phyloP scores from a whole-genome alignment of 1,140 invertebrate genomes.

The Drosophila setifemur region DNA sequence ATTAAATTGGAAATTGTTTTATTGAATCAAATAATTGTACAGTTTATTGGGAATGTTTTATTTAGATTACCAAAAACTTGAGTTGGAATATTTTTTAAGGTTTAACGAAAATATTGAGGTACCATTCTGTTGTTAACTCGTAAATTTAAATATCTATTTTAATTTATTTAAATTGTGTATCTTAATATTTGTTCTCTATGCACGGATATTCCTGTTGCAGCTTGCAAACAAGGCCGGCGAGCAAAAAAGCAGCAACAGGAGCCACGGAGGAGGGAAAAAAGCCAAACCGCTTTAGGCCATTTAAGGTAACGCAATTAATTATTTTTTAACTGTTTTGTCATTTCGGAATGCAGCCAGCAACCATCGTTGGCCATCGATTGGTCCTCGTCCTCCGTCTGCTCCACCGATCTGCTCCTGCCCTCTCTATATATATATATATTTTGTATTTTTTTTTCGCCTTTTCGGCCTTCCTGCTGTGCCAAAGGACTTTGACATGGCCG shows the following conservation, averaged over 20 bases:
- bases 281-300: conserved; percentile 78
- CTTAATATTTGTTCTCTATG: neutral
- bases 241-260: conserved; percentile 23
- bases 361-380: conserved; percentile 75
- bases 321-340: conserved; percentile 83
- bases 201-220: conserved; percentile 43
- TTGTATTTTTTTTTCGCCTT: conserved; percentile 6
- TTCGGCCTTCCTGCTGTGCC: conserved; percentile 41
- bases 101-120: too few species aligned
- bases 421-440: too few species aligned
- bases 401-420: too few species aligned
- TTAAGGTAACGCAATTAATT: conserved; percentile 82
- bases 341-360: conserved; percentile 76
- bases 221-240: conserved; percentile 56
- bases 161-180: neutral
- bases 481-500: conserved; percentile 77
- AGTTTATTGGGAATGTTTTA: too few species aligned
- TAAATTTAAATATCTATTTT: neutral
- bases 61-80: too few species aligned
- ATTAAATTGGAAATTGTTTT: too few species aligned
- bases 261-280: conserved; percentile 46
- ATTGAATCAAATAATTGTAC: too few species aligned
- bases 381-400: conserved; percentile 22
- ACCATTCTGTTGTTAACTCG: neutral
- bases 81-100: too few species aligned